These are phyloP conservation scores for Poeciliopsis retropinna DNA, from an alignment of 2,113 vertebrate genomes.

Conservation along the genomic window DNA sequence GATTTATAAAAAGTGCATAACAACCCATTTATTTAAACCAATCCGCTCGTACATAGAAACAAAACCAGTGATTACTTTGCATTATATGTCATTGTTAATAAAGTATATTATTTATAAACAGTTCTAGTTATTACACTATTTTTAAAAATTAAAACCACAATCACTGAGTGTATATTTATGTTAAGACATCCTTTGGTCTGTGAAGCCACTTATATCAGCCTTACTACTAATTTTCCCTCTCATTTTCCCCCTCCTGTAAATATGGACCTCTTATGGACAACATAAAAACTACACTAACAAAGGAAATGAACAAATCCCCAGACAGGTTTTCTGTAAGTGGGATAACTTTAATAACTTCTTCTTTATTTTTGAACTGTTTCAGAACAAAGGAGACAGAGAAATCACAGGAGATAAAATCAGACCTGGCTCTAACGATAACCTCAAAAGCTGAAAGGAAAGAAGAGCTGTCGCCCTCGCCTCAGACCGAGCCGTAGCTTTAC, in stretches of 20 bases:
- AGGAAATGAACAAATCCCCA: neutral
- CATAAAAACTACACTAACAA: slow-evolving; percentile 32
- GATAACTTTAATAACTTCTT: neutral
- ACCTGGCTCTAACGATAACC: slow-evolving; percentile 65
- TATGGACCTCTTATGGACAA: slow-evolving; percentile 54
- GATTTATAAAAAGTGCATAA: too few species aligned
- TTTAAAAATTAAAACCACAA: too few species aligned
- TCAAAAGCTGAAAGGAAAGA: slow-evolving; percentile 61
- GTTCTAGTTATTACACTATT: neutral
- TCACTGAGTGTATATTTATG: too few species aligned
- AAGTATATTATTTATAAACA: neutral
- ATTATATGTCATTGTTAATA: neutral
- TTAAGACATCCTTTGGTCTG: neutral
- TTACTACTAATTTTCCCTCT: neutral
- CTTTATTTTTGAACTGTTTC: slow-evolving; percentile 25
- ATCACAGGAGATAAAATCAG: slow-evolving; percentile 69
- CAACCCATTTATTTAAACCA: neutral
- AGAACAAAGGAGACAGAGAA: slow-evolving; percentile 71
- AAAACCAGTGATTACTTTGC: neutral
- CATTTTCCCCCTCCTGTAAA: neutral
- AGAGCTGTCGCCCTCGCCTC: slow-evolving; percentile 39
- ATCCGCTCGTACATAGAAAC: neutral
- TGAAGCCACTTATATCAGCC: neutral
- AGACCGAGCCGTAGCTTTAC: slow-evolving; percentile 49
- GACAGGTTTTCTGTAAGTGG: neutral